Evolutionary conservation across 2,113 vertebrate genomes (phyloP).

Genomic region (Argyrosomus japonicus): DNA sequence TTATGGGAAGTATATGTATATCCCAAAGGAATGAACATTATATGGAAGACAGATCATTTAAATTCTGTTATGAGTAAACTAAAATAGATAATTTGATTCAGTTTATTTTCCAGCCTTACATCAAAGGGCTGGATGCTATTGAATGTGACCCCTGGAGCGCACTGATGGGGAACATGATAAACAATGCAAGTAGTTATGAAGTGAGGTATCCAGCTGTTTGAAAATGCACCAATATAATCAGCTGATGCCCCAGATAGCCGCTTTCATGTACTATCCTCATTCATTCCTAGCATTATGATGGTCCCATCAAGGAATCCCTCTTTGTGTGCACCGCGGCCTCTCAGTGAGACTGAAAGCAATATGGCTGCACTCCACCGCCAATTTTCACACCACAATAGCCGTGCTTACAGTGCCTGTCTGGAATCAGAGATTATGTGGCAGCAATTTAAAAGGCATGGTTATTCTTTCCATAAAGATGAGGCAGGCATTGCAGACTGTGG

Average conservation of each 20-base stretch:
- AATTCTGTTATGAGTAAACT: background rate
- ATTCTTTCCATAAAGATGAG: slow-evolving; percentile 3
- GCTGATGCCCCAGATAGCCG: background rate
- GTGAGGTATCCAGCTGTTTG: background rate
- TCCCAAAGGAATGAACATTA: background rate
- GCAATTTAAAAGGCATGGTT: slow-evolving; percentile 11
- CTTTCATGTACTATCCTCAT: background rate
- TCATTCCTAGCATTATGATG: background rate
- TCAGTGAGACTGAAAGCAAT: slow-evolving; percentile 19
- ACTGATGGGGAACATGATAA: background rate
- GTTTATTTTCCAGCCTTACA: background rate
- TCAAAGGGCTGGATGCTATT: background rate
- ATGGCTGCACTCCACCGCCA: slow-evolving; percentile 10
- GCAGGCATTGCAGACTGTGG: slow-evolving; percentile 6
- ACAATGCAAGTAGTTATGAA: background rate
- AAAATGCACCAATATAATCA: background rate
- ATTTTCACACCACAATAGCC: slow-evolving; percentile 41
- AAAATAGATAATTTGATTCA: background rate
- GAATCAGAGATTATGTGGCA: slow-evolving; percentile 32
- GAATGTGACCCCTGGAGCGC: background rate
- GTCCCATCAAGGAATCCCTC: background rate
- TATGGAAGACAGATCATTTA: background rate
- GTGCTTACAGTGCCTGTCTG: slow-evolving; percentile 9
- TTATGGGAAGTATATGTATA: background rate
- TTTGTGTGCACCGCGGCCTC: slow-evolving; percentile 1